Base-by-base conservation (phyloP, 1,140 invertebrate species). In the Tetramorium parvispinum region DNA sequence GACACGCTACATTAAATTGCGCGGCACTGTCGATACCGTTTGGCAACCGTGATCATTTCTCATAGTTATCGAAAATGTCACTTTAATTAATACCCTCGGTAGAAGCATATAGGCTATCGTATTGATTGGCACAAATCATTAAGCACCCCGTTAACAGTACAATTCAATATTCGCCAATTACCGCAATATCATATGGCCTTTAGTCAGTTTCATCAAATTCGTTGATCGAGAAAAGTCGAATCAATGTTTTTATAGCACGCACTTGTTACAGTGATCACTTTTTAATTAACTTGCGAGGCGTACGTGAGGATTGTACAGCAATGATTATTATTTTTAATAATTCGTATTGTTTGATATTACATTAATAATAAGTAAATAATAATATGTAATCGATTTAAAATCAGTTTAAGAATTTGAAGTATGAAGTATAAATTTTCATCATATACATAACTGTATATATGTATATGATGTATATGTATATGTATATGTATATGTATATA, bases 41-140 rank as follows among this genome's bases (percentile, higher is more conserved):
- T 66, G 71, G 86, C 78, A 82, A 79, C 79, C 66, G 27, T 71
- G 71, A 90, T 87, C 85, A 78, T 89, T 85, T 59, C 71, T 89
- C 89, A 85, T 83, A 78, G 87, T 88, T 87, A 85, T 91, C 82
- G 91, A 91, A 87, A 91, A 91, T 76, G 83, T 89, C 85, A 85
- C 82, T 89, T 87, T 91, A 92, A 92, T 92, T 91, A 91, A 91
- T 91, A 83, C 68, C 70, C 79, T 65, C 49, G 46, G 55, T 32
- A 46, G 55, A 65, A 46, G n/a, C 57, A 73, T 78, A 55, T 46
- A 49, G 73, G 21, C 59, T 81, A 73, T 59, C 55, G 66, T 79
- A 91, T 90, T 83, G 85, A 91, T 91, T 90, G 85, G 59, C 61
- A 87, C 77, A 68, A 88, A 66, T 66, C 83, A 85, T 91, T 85